phyloP scores from a whole-genome alignment of 2,797 vertebrate genomes.

The Liparis tanakae region DNA sequence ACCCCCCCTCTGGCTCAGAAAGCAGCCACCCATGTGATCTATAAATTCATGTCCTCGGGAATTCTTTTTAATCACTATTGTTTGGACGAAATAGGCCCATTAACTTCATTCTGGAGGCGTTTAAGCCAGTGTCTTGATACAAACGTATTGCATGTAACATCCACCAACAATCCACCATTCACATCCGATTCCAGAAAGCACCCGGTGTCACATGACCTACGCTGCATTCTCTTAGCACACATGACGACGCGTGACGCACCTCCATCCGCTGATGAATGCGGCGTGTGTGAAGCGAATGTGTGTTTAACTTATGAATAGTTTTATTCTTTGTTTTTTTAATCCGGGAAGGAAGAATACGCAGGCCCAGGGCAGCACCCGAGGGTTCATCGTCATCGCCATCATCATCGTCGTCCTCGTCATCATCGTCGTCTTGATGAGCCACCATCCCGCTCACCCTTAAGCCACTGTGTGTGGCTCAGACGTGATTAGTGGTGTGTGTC shows the following conservation, averaged over 20 bases:
- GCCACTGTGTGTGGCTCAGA: constrained; percentile 23
- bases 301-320: neutral
- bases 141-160: neutral
- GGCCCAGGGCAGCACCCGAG: neutral
- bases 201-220: neutral
- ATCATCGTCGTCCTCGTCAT: neutral
- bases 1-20: neutral
- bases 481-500: constrained; percentile 49
- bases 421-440: neutral
- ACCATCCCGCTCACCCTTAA: constrained; percentile 11
- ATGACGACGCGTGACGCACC: too few relatives aligned
- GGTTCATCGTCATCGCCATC: neutral
- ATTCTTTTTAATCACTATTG: neutral
- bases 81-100: neutral
- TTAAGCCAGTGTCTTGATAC: neutral
- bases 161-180: constrained; percentile 4
- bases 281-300: neutral
- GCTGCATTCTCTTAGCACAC: neutral
- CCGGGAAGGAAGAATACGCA: neutral
- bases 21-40: neutral
- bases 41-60: neutral
- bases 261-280: neutral
- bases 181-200: constrained; percentile 1
- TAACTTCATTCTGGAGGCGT: neutral
- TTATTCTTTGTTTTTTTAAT: neutral